These are phyloP conservation scores for Axis porcinus DNA, from an alignment of 2,113 vertebrate genomes.

Conservation along the genomic window DNA sequence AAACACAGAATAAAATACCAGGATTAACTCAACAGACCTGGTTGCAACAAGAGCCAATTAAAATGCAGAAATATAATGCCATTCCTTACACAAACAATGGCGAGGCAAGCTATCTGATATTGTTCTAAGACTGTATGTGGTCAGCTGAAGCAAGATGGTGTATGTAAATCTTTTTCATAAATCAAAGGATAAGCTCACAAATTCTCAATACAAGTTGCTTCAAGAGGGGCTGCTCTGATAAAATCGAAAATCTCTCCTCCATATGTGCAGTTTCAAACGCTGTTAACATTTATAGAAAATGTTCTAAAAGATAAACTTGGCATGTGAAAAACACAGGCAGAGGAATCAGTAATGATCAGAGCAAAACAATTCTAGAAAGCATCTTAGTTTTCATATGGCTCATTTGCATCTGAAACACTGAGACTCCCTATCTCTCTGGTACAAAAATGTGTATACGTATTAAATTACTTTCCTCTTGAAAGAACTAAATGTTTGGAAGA, in stretches of 20 bases:
- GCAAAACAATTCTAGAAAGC: conserved; percentile 50
- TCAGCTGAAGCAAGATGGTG: background rate
- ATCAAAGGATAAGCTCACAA: background rate
- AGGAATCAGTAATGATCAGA: conserved; percentile 37
- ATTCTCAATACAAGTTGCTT: background rate
- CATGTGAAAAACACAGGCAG: conserved; percentile 18
- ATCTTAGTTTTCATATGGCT: conserved; percentile 57
- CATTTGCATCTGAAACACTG: conserved; percentile 57
- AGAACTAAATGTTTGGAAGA: conserved; percentile 77
- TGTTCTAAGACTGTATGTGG: background rate
- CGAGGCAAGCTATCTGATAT: background rate
- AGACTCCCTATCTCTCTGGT: conserved; percentile 40
- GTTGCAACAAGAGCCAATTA: background rate
- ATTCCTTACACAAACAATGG: background rate
- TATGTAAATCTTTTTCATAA: background rate
- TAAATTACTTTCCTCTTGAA: conserved; percentile 54
- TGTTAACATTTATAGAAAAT: conserved; percentile 42
- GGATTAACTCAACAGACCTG: background rate
- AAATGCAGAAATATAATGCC: background rate
- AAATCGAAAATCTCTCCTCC: conserved; percentile 42
- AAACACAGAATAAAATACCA: background rate
- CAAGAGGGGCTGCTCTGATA: background rate
- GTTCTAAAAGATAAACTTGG: conserved; percentile 53
- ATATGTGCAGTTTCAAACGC: conserved; percentile 13
- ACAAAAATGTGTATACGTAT: conserved; percentile 47